Percentiles rank a stretch among this genome's conserved stretches.
Conservation (phyloP, 2,888 invertebrate genomes). For the Xestia c-nigrum region DNA sequence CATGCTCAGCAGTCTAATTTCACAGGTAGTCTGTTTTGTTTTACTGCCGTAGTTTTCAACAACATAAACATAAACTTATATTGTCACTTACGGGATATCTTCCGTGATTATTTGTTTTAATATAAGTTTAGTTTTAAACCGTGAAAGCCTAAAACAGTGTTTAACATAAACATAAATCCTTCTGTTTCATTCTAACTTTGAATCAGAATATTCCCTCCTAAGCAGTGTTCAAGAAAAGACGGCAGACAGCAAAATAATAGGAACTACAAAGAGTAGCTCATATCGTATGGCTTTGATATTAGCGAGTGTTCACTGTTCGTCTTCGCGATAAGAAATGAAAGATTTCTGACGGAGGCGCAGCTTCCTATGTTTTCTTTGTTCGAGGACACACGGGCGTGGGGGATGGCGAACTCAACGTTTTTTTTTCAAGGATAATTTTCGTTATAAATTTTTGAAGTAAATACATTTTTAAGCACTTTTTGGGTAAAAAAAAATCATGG, state of each 20-base stretch:
- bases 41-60: background rate
- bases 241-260: slow-evolving; percentile 35
- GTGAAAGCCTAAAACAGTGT: too few species aligned
- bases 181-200: background rate
- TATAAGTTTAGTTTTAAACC: too few species aligned
- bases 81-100: too few species aligned
- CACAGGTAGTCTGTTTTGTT: too few species aligned
- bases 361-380: slow-evolving; percentile 72
- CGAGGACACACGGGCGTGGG: slow-evolving; percentile 65
- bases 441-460: too few species aligned
- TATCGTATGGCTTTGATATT: slow-evolving; percentile 71
- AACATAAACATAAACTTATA: background rate
- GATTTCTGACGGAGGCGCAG: slow-evolving; percentile 73
- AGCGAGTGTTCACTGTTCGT: slow-evolving; percentile 70
- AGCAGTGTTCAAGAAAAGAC: slow-evolving; percentile 3
- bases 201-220: slow-evolving; percentile 12
- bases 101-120: too few species aligned
- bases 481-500: too few species aligned
- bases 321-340: slow-evolving; percentile 85
- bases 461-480: too few species aligned
- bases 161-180: background rate
- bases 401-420: background rate
- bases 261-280: slow-evolving; percentile 53
- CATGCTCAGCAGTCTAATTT: too few species aligned
- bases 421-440: background rate